phyloP scores from a whole-genome alignment of 2,797 vertebrate genomes.

The Microctenopoma stevenorrisi region DNA sequence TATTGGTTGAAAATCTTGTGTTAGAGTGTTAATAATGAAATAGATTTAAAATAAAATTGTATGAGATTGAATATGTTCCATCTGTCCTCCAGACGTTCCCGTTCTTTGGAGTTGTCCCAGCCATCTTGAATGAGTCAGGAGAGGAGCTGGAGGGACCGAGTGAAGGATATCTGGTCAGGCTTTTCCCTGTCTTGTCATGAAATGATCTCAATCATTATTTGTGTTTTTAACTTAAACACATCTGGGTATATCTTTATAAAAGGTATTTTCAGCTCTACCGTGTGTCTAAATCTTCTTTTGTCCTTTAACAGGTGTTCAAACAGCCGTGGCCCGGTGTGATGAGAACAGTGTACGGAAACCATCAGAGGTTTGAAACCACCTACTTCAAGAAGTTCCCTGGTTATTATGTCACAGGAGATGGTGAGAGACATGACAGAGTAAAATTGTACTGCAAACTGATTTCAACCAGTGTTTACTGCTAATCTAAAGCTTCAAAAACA shows the following conservation, averaged over 20 bases:
- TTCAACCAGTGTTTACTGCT: neutral
- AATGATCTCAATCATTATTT: too few species aligned
- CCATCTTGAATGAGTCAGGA: conserved; percentile 93
- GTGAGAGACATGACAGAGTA: conserved; percentile 72
- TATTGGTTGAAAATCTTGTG: too few species aligned
- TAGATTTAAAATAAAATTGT: too few species aligned
- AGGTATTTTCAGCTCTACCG: neutral
- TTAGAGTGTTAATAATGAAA: too few species aligned
- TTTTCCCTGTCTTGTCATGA: rapidly evolving
- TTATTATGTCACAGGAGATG: conserved; percentile 96
- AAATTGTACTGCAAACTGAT: too few species aligned
- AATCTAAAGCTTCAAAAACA: too few species aligned
- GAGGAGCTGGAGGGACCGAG: conserved; percentile 95
- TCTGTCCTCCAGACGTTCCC: conserved; percentile 88
- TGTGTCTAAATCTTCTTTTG: neutral
- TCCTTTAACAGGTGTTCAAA: conserved; percentile 90
- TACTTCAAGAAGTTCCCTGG: conserved; percentile 99
- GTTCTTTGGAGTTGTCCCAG: conserved; percentile 96
- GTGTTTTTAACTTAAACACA: too few species aligned
- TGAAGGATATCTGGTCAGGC: conserved; percentile 94
- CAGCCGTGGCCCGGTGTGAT: conserved; percentile 98
- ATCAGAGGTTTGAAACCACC: conserved; percentile 89
- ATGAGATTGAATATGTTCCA: neutral
- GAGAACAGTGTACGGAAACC: conserved; percentile 92
- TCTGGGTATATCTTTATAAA: neutral